Evolutionary conservation across 2,113 vertebrate species (phyloP), one percentile per base, ranked within the genome.

Genomic region (Dromas ardeola): DNA sequence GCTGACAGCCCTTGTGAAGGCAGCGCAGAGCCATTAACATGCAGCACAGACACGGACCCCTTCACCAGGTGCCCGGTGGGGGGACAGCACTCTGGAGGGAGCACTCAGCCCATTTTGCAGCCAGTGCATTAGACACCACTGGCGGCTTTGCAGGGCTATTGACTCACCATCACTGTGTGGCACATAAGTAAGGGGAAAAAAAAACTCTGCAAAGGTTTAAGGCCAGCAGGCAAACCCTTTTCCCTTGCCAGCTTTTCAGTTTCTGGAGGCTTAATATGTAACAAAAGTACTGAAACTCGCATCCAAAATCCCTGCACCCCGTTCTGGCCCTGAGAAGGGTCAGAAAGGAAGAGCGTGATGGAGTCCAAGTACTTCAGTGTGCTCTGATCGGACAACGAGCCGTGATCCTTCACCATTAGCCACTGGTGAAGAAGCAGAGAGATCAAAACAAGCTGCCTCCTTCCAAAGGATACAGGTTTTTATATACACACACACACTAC

Each of bases 21-120:
- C 22, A n/a, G 38, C 26, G 50, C 34, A 11, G 32, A 61, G 45
- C 61, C 55, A 5, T 2, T 5, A 11, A 42, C 49, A 8, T 2
- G 3, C 2, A 16, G 71, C 18, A 10, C 3, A 3, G 26, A 1
- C 4, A 36, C 12, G 5, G 2, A 3, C 5, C 59, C 34, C 23
- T 30, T 17, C 36, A 1, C 5, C 25, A 5, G 69, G 49, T 30
- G 12, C 26, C 52, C 53, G 10, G 53, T 29, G 9, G 52, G 27
- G 13, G 23, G 50, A 13, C 43, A 36, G 1, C 1, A 3, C 3
- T 9, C 3, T 9, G 13, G 76, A 27, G 17, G 40, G 40, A 45
- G 17, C 8, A 4, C 21, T 29, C 10, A 25, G 23, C 8, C 58
- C 84, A 1, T 34, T 6, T 6, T 80, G 65, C 88, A 78, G 84